These are phyloP conservation scores for Thunnus albacares DNA, from an alignment of 2,797 vertebrate species.

Conservation along the genomic window DNA sequence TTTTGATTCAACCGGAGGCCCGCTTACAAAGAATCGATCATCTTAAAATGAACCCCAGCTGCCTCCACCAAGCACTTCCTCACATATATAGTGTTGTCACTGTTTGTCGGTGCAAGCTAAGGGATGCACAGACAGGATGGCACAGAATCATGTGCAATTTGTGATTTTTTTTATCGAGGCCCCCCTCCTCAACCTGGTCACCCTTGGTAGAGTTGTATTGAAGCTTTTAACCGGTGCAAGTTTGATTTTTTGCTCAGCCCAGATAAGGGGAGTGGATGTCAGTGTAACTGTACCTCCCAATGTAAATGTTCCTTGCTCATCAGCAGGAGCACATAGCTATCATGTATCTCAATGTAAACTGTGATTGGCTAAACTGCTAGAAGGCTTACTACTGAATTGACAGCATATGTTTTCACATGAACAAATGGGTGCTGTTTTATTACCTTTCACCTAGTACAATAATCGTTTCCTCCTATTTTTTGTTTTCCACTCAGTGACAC, in stretches of 20 bases:
- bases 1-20: constrained; percentile 55
- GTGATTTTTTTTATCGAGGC: not conserved
- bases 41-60: constrained; percentile 25
- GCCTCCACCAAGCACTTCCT: constrained; percentile 21
- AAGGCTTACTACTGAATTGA: constrained; percentile 1
- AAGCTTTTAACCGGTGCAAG: constrained; percentile 11
- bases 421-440: not conserved
- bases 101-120: not conserved
- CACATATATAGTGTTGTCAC: not conserved
- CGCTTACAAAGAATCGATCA: constrained; percentile 45
- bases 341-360: not conserved
- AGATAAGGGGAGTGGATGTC: not conserved
- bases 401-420: not conserved
- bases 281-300: not conserved
- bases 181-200: constrained; percentile 15
- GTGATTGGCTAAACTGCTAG: not conserved
- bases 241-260: not conserved
- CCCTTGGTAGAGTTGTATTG: constrained; percentile 7
- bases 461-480: constrained; percentile 4
- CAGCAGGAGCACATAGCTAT: not conserved
- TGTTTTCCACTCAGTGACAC: constrained; percentile 22
- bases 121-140: constrained; percentile 22
- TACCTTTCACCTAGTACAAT: constrained; percentile 4
- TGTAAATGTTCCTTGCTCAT: not conserved
- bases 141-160: not conserved